Conservation (phyloP, 1,140 invertebrate species). For the Agrilus planipennis region DNA sequence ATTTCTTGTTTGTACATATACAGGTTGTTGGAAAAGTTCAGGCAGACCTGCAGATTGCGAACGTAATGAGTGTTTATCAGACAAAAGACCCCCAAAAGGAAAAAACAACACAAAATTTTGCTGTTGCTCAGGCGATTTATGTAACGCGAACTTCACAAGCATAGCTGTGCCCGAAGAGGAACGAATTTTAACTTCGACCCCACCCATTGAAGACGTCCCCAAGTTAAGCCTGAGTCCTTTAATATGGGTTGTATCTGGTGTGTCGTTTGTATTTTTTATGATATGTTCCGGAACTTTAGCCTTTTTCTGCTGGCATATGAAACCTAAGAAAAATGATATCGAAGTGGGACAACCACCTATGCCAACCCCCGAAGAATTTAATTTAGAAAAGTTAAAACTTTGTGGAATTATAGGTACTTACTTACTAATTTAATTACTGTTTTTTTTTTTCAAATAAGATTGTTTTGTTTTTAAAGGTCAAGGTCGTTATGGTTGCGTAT, state of each 20-base stretch:
- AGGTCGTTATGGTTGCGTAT: slow-evolving; percentile 75
- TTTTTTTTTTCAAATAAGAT: background rate
- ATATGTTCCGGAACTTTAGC: slow-evolving; percentile 4
- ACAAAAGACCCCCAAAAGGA: slow-evolving; percentile 29
- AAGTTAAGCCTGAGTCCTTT: slow-evolving; percentile 15
- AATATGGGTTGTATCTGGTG: slow-evolving; percentile 16
- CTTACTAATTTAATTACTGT: background rate
- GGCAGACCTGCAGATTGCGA: slow-evolving; percentile 31
- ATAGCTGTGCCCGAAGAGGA: slow-evolving; percentile 32
- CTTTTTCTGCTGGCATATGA: slow-evolving; percentile 18
- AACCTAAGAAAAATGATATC: slow-evolving; percentile 23
- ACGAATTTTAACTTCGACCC: slow-evolving; percentile 26
- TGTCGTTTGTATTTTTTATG: slow-evolving; percentile 13
- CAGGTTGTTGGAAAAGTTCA: slow-evolving; percentile 33
- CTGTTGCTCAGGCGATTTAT: slow-evolving; percentile 55
- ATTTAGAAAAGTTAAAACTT: slow-evolving; percentile 50
- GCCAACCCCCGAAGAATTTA: slow-evolving; percentile 33
- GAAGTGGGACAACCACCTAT: slow-evolving; percentile 22
- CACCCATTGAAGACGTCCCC: slow-evolving; percentile 14
- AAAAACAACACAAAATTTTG: slow-evolving; percentile 46
- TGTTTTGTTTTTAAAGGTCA: slow-evolving; percentile 25
- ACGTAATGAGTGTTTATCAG: slow-evolving; percentile 25
- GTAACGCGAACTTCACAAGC: slow-evolving; percentile 56
- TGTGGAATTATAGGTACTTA: slow-evolving; percentile 41
- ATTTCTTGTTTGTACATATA: too few relatives aligned